Evolutionary conservation across 2,797 vertebrate genomes (phyloP).

Genomic region (Rhinogobio ventralis): DNA sequence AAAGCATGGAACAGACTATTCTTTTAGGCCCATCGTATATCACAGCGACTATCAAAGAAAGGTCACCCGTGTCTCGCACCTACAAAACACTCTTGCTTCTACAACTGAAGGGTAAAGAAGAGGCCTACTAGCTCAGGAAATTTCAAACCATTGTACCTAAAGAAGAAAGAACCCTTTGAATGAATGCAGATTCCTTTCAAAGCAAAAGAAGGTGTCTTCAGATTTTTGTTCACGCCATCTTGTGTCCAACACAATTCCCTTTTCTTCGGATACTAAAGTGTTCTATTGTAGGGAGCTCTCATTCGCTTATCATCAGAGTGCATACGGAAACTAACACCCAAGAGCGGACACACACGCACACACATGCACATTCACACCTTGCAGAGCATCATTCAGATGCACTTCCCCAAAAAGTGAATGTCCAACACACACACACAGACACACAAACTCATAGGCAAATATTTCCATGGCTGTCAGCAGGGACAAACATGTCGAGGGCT

Average conservation of each 20-base stretch:
- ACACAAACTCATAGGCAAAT: constrained; percentile 53
- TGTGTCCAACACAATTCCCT: constrained; percentile 53
- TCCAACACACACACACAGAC: constrained; percentile 19
- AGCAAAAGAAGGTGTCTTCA: constrained; percentile 57
- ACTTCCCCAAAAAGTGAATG: constrained; percentile 36
- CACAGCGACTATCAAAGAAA: constrained; percentile 60
- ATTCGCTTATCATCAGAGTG: constrained; percentile 56
- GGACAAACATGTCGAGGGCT: constrained; percentile 55
- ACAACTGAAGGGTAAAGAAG: constrained; percentile 50
- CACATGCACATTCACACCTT: constrained; percentile 29
- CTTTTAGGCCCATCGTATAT: constrained; percentile 58
- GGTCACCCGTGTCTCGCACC: constrained; percentile 56
- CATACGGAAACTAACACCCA: constrained; percentile 47
- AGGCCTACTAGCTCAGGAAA: constrained; percentile 57
- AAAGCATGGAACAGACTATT: constrained; percentile 60
- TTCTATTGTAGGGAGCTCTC: constrained; percentile 46
- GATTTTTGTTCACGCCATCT: constrained; percentile 53
- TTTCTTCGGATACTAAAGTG: constrained; percentile 53
- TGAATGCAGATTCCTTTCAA: constrained; percentile 58
- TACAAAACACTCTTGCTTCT: constrained; percentile 54
- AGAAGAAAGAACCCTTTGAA: constrained; percentile 56
- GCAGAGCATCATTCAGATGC: constrained; percentile 39
- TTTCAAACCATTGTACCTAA: constrained; percentile 55
- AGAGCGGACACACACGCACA: constrained; percentile 24
- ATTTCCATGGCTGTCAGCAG: constrained; percentile 58